Base-by-base conservation (phyloP, 2,113 vertebrate genomes). In the Burhinus bistriatus region DNA sequence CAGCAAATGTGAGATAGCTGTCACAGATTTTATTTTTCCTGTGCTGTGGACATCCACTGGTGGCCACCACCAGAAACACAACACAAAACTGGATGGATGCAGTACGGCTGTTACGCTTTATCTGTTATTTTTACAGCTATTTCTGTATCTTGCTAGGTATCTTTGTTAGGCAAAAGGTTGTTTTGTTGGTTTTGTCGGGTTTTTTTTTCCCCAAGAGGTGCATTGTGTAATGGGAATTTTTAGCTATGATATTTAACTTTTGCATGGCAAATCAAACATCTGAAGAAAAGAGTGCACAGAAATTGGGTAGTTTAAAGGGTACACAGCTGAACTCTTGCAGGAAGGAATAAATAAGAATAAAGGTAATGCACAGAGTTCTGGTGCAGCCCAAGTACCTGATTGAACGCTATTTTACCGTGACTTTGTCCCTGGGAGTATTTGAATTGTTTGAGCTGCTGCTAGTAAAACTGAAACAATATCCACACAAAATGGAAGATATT, bases 31-130 rank as follows among this genome's bases (percentile, higher is more conserved):
- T 59, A 42, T 36, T 90, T 87, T 85, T 81, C 26, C 83, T 78
- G 55, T 0, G 0, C 52, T 1, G 6, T 34, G 64, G n/a, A 27
- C 52, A 61, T 58, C 55, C 49, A 70, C 71, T 58, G 61, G 68
- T 30, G 61, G 47, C 38, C 19, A 13, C 36, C 54, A 32, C 15
- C n/a, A 62, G 72, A 42, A 89, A 6, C 26, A 26, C 6, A 22
- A 9, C 52, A 52, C 42, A 32, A 32, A 87, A 25, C 10, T 20
- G 58, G 72, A 13, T 23, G 80, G 59, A 29, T 73, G 36, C 49
- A 49, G 86, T 14, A 61, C 18, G 52, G 29, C 21, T 6, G 0
- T 36, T 71, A 14, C 0, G 6, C 76, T 91, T 64, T 17, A 23
- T 45, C 44, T 72, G 44, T 15, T 65, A 29, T 47, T 90, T 97